phyloP scores from a whole-genome alignment of 1,140 invertebrate species.

The Pseudachorutes palmiensis region DNA sequence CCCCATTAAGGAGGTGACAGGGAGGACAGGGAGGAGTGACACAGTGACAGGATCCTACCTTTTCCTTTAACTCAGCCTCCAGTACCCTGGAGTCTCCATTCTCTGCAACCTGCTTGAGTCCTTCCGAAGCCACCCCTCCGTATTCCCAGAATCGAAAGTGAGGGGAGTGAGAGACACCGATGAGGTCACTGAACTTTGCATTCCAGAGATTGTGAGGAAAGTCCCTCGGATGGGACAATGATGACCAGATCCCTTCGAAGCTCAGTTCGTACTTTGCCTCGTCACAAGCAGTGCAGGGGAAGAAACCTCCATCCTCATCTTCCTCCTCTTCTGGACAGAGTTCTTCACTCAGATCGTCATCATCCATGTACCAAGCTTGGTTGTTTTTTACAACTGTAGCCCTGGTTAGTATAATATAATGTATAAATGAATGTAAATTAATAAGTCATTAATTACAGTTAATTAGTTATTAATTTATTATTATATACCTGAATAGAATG shows the following conservation, averaged over 20 bases:
- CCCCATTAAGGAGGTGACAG: too few species aligned
- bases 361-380: constrained; percentile 80
- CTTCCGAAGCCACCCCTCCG: constrained; percentile 79
- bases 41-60: constrained; percentile 44
- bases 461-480: neutral
- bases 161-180: constrained; percentile 85
- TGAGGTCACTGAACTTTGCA: constrained; percentile 95
- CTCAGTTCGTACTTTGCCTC: constrained; percentile 80
- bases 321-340: constrained; percentile 65
- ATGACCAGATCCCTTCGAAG: constrained; percentile 94
- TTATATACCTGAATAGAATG: constrained; percentile 47
- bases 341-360: constrained; percentile 67
- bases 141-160: constrained; percentile 93
- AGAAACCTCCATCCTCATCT: constrained; percentile 43
- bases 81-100: constrained; percentile 85
- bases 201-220: constrained; percentile 81
- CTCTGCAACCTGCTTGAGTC: constrained; percentile 86
- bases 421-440: too few species aligned
- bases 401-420: constrained; percentile 49
- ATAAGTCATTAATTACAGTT: too few species aligned
- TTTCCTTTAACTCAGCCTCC: constrained; percentile 78
- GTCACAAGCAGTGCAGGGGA: constrained; percentile 76
- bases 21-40: too few species aligned
- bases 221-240: constrained; percentile 91
- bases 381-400: constrained; percentile 79